Base-by-base conservation (phyloP, 2,888 invertebrate genomes). In the Limnephilus rhombicus region DNA sequence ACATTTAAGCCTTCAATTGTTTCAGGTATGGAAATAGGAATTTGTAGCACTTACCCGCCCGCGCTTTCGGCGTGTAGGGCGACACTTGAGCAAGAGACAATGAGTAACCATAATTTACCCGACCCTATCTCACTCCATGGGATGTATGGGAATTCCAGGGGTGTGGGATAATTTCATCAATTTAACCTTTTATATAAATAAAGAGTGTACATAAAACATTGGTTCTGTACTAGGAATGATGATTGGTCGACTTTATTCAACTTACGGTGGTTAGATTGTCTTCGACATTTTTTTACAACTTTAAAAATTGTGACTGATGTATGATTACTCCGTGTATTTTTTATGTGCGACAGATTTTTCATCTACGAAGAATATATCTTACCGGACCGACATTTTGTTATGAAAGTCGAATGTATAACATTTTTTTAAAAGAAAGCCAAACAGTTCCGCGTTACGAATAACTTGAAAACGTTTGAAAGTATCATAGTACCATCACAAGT, bases 31-130 rank as follows among this genome's bases (percentile, higher is more conserved):
- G 88, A 88, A 80, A 88, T 80, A 31, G 88, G 41, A 68, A 53
- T 37, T n/a, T 68, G 88, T 80, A 53, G 31, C 53, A 37, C 80
- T 88, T 88, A 31, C 15, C 68, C 88, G 88, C 88, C 88, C 88
- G 68, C 88, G 80, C 88, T 80, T 12, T 68, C 53, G 18, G 68
- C 53, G 31, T 2, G 68, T 34, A 31, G 83, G 83, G 49, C 83
- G 83, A 83, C 83, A 83, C 45, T 29, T 24, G 49, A 82, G 41
- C 18, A 1, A 29, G 15, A 31, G 85, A 90, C 85, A 90, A 53
- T 90, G 82, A 90, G 85, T 90, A 85, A 90, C 49, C 90, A 90
- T 68, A 88, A 88, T 88, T 88, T 88, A 88, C 88, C 80, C 29
- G 83, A 24, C 68, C 68, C 68, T 68, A 68, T 68, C 68, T 18